Evolutionary conservation across 2,888 invertebrate genomes (phyloP).

Genomic region (Hemistola chrysoprasaria): DNA sequence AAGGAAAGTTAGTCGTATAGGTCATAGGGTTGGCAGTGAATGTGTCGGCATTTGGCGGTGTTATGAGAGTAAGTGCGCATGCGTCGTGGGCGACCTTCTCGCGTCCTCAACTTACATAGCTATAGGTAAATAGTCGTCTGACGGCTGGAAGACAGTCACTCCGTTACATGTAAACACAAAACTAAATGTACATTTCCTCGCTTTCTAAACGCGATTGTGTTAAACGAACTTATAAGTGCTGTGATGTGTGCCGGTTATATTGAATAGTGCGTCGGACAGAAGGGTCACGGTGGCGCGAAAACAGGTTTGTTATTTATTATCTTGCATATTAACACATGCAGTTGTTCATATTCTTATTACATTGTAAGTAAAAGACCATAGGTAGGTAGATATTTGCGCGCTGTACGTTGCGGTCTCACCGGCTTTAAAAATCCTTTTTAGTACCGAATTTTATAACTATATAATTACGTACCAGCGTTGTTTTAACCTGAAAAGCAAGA

Average conservation of each 20-base stretch:
- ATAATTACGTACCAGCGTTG: too few species aligned
- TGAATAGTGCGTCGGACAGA: slow-evolving; percentile 32
- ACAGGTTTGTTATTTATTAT: slow-evolving; percentile 42
- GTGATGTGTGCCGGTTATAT: slow-evolving; percentile 41
- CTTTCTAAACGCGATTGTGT: slow-evolving; percentile 40
- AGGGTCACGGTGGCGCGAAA: slow-evolving; percentile 29
- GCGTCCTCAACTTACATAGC: slow-evolving; percentile 73
- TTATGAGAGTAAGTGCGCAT: slow-evolving; percentile 56
- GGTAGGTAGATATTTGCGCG: too few species aligned
- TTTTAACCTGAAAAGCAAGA: too few species aligned
- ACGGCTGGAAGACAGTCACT: slow-evolving; percentile 66
- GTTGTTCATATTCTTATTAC: not conserved
- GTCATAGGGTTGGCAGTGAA: slow-evolving; percentile 48
- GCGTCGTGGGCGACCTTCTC: slow-evolving; percentile 71
- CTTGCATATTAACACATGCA: slow-evolving; percentile 2
- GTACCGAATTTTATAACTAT: too few species aligned
- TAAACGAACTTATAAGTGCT: slow-evolving; percentile 42
- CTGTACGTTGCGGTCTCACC: too few species aligned
- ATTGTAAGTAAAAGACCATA: too few species aligned
- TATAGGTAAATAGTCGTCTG: slow-evolving; percentile 44
- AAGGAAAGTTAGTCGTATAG: slow-evolving; percentile 41
- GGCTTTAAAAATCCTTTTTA: too few species aligned
- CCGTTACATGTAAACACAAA: slow-evolving; percentile 63
- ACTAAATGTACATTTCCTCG: slow-evolving; percentile 51
- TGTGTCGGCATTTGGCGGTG: slow-evolving; percentile 46